Evolutionary conservation across 2,888 invertebrate genomes (phyloP), one percentile per base, ranked within the genome.

Genomic region (Diachrysia chrysitis): DNA sequence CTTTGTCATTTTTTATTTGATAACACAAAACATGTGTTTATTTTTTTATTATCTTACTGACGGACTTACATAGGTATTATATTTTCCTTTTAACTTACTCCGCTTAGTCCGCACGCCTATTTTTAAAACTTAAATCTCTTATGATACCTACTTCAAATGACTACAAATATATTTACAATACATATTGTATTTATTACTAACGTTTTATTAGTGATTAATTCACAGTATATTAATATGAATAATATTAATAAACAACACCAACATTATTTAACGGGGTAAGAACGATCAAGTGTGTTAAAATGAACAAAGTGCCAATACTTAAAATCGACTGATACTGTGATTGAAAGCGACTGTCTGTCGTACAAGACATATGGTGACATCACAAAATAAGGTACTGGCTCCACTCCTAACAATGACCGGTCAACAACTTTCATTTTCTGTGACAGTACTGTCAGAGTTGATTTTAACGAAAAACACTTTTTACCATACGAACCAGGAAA

Each of bases 351-450:
- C 63, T 82, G 80, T 86, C 93, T 87, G 91, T 83, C 87, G 80
- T 83, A 91, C 73, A 87, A 91, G 92, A 92, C 93, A 90, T 85
- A 83, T 90, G 76, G 81, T 87, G 83, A 76, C 66, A 65, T 64
- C 57, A 54, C 37, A n/a, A 23, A 60, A 58, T 63, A 55, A 55
- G 58, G 42, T 62, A 51, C 17, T 16, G 32, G 53, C n/a, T 54
- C 19, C 23, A 17, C 16, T 61, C 21, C 0, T 12, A 54, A 69
- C 64, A 69, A 65, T 48, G 42, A 9, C 10, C 32, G 10, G 10
- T 10, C 10, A 32, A 10, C 10, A 7, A 10, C 32, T 10, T 32
- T 10, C 32, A 10, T 10, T 10, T 32, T 32, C 10, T 5, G 6
- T 0, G 29, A 29, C 29, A 29, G 29, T 29, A 29, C 2, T 29